phyloP scores from a whole-genome alignment of 1,140 invertebrate genomes.

The Parapsyche elsis region DNA sequence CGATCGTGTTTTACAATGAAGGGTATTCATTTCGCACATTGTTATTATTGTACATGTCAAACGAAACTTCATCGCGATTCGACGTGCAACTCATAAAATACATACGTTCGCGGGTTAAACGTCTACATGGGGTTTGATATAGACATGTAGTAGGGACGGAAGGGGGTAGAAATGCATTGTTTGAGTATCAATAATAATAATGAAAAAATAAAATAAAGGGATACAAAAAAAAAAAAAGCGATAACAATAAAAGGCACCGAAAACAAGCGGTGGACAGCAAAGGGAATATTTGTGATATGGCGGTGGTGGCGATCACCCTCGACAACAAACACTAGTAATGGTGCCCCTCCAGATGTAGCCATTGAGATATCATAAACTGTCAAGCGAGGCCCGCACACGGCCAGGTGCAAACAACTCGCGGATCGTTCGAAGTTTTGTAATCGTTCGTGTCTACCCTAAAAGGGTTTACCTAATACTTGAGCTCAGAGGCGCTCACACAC shows the following conservation, averaged over 20 bases:
- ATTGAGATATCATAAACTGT: conserved; percentile 53
- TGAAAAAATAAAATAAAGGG: too few relatives aligned
- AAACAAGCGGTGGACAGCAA: neutral
- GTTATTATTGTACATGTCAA: too few relatives aligned
- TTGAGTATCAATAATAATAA: too few relatives aligned
- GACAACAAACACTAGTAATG: neutral
- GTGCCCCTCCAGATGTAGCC: conserved; percentile 31
- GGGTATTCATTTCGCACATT: too few relatives aligned
- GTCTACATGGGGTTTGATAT: too few relatives aligned
- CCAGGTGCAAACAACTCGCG: too few relatives aligned
- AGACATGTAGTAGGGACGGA: neutral
- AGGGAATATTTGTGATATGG: neutral
- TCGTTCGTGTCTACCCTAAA: too few relatives aligned
- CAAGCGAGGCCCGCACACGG: conserved; percentile 13
- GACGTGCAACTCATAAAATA: neutral
- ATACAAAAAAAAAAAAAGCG: neutral
- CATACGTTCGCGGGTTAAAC: too few relatives aligned
- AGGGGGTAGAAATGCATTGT: neutral
- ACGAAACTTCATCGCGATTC: neutral
- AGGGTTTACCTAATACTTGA: too few relatives aligned
- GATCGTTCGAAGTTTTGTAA: too few relatives aligned
- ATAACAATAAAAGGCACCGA: conserved; percentile 24
- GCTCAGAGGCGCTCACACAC: too few relatives aligned
- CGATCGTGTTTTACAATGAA: too few relatives aligned
- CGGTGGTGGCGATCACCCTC: neutral